These are phyloP conservation scores for Gadopsis bispinosus DNA, from an alignment of 2,797 vertebrate species.

Conservation along the genomic window DNA sequence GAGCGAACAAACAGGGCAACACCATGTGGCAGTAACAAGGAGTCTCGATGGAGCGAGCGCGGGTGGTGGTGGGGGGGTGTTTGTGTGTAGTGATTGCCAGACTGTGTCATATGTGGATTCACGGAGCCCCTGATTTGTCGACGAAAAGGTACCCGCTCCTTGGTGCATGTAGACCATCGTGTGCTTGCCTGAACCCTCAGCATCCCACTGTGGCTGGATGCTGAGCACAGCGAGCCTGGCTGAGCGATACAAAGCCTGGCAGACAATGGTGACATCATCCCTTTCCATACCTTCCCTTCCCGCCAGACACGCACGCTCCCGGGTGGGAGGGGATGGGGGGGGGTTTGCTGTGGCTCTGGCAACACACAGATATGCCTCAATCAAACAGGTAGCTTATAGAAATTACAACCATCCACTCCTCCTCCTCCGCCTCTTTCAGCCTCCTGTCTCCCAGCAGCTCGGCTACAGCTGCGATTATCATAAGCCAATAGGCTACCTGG, in stretches of 20 bases:
- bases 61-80: too few relatives aligned
- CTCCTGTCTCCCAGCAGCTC: slow-evolving; percentile 80
- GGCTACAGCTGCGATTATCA: slow-evolving; percentile 64
- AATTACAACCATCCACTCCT: slow-evolving; percentile 55
- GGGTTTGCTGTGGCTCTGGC: slow-evolving; percentile 39
- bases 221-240: slow-evolving; percentile 36
- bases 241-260: slow-evolving; percentile 73
- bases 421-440: slow-evolving; percentile 46
- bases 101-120: slow-evolving; percentile 9
- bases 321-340: slow-evolving; percentile 29
- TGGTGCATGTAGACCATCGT: not conserved
- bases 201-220: slow-evolving; percentile 50
- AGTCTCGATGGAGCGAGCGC: not conserved
- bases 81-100: not conserved
- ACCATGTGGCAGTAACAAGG: slow-evolving; percentile 48
- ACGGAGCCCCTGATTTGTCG: not conserved
- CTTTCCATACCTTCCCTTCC: slow-evolving; percentile 73
- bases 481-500: slow-evolving; percentile 76
- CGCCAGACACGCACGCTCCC: slow-evolving; percentile 37
- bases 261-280: slow-evolving; percentile 85
- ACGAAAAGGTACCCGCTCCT: slow-evolving; percentile 8
- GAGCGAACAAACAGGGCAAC: slow-evolving; percentile 52
- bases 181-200: slow-evolving; percentile 1
- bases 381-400: slow-evolving; percentile 80
- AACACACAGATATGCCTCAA: slow-evolving; percentile 51